These are phyloP conservation scores for Ibidorhyncha struthersii DNA, from an alignment of 2,113 vertebrate species.

Conservation along the genomic window DNA sequence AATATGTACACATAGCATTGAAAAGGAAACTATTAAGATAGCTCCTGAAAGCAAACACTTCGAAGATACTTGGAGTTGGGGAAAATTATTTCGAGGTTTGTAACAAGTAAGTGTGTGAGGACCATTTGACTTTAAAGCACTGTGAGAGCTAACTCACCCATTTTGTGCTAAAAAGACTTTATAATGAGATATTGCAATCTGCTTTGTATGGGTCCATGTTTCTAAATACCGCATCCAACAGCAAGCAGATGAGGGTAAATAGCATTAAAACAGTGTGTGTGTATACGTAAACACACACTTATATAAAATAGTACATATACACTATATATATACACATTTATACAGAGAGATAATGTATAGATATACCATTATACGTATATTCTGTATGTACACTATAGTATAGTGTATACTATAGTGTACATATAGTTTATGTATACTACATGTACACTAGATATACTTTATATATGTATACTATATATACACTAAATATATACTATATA, in stretches of 20 bases:
- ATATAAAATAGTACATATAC: background rate
- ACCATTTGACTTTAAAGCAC: background rate
- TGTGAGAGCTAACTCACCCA: background rate
- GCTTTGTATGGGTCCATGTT: background rate
- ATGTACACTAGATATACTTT: background rate
- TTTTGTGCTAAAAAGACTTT: background rate
- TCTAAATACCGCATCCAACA: background rate
- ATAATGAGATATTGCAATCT: background rate
- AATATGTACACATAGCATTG: background rate
- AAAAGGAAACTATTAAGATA: background rate
- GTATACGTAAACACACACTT: background rate
- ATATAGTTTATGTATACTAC: background rate
- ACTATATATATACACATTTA: background rate
- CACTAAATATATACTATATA: background rate
- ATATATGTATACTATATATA: background rate
- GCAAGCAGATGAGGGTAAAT: background rate
- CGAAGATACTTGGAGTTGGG: background rate
- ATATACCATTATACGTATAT: background rate
- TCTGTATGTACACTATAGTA: background rate
- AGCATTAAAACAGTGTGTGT: background rate
- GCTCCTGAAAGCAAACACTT: background rate
- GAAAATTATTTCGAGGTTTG: background rate
- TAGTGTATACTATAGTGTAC: background rate
- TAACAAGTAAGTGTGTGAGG: background rate
- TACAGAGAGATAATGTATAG: background rate